Evolutionary conservation across 2,888 invertebrate genomes (phyloP).

Genomic region (Disparrhopalites patrizii): DNA sequence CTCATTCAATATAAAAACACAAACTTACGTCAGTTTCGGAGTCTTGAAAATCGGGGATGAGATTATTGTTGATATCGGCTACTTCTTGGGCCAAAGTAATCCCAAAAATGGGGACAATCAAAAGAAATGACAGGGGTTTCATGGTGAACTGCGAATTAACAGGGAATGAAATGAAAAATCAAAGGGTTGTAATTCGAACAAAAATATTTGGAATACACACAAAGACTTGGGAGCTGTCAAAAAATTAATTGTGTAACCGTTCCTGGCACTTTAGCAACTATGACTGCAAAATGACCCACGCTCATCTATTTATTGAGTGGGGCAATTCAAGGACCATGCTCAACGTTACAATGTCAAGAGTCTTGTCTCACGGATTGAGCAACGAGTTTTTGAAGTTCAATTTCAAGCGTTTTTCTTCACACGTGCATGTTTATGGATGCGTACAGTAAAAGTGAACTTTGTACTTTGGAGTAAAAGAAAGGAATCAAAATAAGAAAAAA

Average conservation of each 20-base stretch:
- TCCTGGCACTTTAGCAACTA: background rate
- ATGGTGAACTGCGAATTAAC: too few species aligned
- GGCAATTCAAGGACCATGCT: background rate
- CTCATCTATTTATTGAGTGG: background rate
- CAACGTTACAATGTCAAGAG: background rate
- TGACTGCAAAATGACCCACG: background rate
- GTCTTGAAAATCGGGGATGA: background rate
- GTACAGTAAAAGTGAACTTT: too few species aligned
- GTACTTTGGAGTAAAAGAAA: too few species aligned
- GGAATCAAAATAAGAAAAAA: too few species aligned
- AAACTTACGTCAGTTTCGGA: slow-evolving; percentile 9
- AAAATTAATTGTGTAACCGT: background rate
- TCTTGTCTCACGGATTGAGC: too few species aligned
- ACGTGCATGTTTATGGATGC: too few species aligned
- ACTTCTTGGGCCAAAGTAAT: background rate
- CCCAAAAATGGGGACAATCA: background rate
- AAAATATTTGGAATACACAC: too few species aligned
- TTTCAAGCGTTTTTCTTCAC: too few species aligned
- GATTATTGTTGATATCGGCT: background rate
- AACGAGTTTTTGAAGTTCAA: too few species aligned
- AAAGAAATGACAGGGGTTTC: background rate
- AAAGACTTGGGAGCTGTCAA: too few species aligned
- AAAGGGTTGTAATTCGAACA: too few species aligned
- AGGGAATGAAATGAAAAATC: too few species aligned
- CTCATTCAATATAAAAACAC: background rate